These are phyloP conservation scores for Drosophila affinis DNA, from an alignment of 2,888 invertebrate genomes.

Conservation along the genomic window DNA sequence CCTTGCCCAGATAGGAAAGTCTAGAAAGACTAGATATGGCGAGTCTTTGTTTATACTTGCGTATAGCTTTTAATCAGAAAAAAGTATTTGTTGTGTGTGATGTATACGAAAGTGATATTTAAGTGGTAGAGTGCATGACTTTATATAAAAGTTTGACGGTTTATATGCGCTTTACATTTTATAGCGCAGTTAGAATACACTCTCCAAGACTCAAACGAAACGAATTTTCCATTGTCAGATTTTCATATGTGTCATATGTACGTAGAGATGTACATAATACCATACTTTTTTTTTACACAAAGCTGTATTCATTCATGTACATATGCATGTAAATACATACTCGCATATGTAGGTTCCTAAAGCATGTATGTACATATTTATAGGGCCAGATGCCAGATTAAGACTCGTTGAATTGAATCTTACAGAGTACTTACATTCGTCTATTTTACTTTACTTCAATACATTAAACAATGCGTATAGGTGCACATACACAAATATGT, in stretches of 20 bases:
- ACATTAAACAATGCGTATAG: background rate
- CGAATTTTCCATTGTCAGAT: background rate
- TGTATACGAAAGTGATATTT: background rate
- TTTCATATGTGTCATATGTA: conserved; percentile 6
- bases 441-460: background rate
- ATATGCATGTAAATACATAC: background rate
- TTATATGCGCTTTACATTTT: background rate
- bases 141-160: background rate
- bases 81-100: background rate
- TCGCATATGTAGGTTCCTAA: conserved; percentile 11
- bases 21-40: background rate
- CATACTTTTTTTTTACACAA: background rate
- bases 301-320: background rate
- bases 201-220: too few species aligned
- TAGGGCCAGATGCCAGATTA: too few species aligned
- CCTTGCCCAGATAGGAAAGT: background rate
- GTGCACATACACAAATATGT: background rate
- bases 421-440: too few species aligned
- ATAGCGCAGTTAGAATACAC: background rate
- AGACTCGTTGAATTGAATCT: too few species aligned
- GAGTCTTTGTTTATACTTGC: background rate
- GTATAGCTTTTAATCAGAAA: background rate
- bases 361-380: background rate
- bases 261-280: conserved; percentile 4
- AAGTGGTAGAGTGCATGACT: too few species aligned